A percentile compares a stretch with the other conserved stretches of the same genome.
phyloP scores from a whole-genome alignment of 2,113 vertebrate genomes.

The Phalacrocorax aristotelis region DNA sequence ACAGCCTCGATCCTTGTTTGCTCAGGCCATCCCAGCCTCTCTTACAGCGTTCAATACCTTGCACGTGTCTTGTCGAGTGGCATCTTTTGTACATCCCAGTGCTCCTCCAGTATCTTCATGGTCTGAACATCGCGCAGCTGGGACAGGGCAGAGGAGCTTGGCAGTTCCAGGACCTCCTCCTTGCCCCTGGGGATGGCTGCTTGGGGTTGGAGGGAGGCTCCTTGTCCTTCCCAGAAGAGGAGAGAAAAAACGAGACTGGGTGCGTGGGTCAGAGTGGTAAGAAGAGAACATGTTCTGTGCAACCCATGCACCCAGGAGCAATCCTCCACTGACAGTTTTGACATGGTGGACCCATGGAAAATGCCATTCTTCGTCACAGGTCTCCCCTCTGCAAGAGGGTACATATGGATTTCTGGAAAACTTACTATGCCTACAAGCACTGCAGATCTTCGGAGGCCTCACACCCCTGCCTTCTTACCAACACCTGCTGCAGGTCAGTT shows the following conservation, averaged over 20 bases:
- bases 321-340: neutral
- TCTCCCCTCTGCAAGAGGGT: neutral
- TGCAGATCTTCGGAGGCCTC: neutral
- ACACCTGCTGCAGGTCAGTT: neutral
- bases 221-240: neutral
- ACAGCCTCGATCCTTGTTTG: neutral
- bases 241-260: neutral
- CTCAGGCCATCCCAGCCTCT: neutral
- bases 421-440: neutral
- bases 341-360: neutral
- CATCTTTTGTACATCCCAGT: neutral
- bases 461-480: neutral
- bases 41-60: neutral
- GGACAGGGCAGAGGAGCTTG: neutral
- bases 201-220: neutral
- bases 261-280: fast-evolving
- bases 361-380: neutral
- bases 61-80: neutral
- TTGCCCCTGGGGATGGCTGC: neutral
- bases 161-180: neutral
- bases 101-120: neutral
- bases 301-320: neutral
- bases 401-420: neutral
- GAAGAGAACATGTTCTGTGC: neutral
- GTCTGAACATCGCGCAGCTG: neutral